phyloP scores from a whole-genome alignment of 2,797 vertebrate species.

The Argentina silus region DNA sequence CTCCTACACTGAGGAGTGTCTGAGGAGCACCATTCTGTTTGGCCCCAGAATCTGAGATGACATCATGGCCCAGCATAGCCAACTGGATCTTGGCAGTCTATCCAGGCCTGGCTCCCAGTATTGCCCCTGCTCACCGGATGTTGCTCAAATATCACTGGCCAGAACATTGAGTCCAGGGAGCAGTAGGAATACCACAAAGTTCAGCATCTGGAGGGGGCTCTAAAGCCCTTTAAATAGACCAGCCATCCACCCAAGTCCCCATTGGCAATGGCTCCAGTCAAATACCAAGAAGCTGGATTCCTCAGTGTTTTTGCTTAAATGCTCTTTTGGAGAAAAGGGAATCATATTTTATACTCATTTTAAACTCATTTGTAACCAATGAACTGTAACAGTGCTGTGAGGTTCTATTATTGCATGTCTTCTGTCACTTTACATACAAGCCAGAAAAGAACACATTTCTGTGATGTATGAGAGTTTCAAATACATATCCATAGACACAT shows the following conservation, averaged over 20 bases:
- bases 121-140: conserved; percentile 68
- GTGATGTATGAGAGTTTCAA: too few relatives aligned
- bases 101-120: conserved; percentile 63
- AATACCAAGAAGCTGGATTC: conserved; percentile 32
- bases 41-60: conserved; percentile 43
- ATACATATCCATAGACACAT: too few relatives aligned
- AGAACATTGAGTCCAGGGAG: conserved; percentile 72
- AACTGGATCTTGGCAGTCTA: conserved; percentile 53
- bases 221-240: conserved; percentile 64
- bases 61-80: conserved; percentile 64
- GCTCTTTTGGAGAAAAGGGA: conserved; percentile 32
- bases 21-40: conserved; percentile 6
- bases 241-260: conserved; percentile 37
- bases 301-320: conserved; percentile 24
- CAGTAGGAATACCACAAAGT: conserved; percentile 38
- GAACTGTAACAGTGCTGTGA: not conserved
- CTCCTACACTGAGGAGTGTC: too few relatives aligned
- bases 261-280: conserved; percentile 30
- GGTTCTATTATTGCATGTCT: not conserved
- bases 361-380: not conserved
- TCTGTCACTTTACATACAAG: not conserved
- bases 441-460: not conserved
- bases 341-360: conserved; percentile 30
- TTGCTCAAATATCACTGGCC: conserved; percentile 68
- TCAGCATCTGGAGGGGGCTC: conserved; percentile 65